These are phyloP conservation scores for Argyresthia goedartella DNA, from an alignment of 2,888 invertebrate species.

Conservation along the genomic window DNA sequence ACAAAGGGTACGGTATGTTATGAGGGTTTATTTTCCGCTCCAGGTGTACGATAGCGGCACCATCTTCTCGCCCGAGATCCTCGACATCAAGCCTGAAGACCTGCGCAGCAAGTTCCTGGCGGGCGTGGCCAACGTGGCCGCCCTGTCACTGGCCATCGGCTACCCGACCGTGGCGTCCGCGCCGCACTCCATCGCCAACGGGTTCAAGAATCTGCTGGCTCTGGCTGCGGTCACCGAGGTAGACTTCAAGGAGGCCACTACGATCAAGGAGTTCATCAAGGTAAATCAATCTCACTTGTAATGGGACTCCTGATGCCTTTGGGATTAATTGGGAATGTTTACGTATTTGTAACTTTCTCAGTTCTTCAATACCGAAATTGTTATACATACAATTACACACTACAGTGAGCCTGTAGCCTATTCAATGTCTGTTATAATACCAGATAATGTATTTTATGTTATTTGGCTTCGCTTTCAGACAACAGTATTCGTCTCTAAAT, in stretches of 20 bases:
- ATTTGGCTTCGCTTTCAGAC: slow-evolving; percentile 34
- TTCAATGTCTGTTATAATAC: slow-evolving; percentile 26
- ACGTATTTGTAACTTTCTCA: too few species aligned
- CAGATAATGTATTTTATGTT: slow-evolving; percentile 16
- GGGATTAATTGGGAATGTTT: background rate
- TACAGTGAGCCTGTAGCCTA: too few species aligned
- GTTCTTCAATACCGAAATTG: too few species aligned
- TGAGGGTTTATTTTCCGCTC: background rate
- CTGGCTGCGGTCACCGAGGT: slow-evolving; percentile 97
- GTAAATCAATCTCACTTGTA: slow-evolving; percentile 33
- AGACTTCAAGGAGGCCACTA: slow-evolving; percentile 93
- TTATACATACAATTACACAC: too few species aligned
- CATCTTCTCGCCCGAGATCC: slow-evolving; percentile 95
- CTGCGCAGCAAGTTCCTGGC: slow-evolving; percentile 90
- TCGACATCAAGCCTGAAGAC: slow-evolving; percentile 98
- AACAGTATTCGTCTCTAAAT: slow-evolving; percentile 25
- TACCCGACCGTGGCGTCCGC: slow-evolving; percentile 98
- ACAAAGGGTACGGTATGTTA: too few species aligned
- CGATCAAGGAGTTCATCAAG: slow-evolving; percentile 93
- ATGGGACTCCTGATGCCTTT: too few species aligned
- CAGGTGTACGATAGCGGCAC: slow-evolving; percentile 98
- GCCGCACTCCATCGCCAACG: slow-evolving; percentile 97
- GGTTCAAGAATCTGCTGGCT: slow-evolving; percentile 97
- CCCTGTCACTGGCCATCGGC: slow-evolving; percentile 91
- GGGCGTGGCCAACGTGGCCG: slow-evolving; percentile 95